phyloP scores from a whole-genome alignment of 1,140 invertebrate genomes.

The Musca domestica region DNA sequence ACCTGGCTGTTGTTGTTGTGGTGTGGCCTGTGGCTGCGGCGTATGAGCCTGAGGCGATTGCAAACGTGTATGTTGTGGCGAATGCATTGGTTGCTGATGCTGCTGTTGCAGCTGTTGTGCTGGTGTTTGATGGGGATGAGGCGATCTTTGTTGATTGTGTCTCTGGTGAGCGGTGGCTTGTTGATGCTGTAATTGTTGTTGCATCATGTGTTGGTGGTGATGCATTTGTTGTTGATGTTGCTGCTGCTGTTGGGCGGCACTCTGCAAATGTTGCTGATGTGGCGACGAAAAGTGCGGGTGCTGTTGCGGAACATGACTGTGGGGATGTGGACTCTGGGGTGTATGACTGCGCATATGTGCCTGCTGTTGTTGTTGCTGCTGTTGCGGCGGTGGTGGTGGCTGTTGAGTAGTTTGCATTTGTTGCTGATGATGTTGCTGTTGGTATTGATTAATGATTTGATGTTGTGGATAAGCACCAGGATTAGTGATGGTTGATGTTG shows the following conservation, averaged over 20 bases:
- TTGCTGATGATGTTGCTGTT: slow-evolving; percentile 43
- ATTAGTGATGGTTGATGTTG: slow-evolving; percentile 25
- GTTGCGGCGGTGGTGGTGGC: slow-evolving; percentile 34
- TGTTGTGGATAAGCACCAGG: slow-evolving; percentile 41
- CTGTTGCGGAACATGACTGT: slow-evolving; percentile 39
- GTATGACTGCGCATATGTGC: slow-evolving; percentile 48
- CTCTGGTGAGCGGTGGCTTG: slow-evolving; percentile 34
- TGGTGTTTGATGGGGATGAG: slow-evolving; percentile 35
- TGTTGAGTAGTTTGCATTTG: slow-evolving; percentile 38
- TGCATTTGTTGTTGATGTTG: slow-evolving; percentile 35
- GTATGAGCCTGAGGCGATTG: slow-evolving; percentile 44
- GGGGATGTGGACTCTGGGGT: slow-evolving; percentile 43
- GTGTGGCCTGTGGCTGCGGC: slow-evolving; percentile 31
- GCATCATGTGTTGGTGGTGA: slow-evolving; percentile 35
- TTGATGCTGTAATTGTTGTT: slow-evolving; percentile 43
- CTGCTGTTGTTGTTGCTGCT: slow-evolving; percentile 39
- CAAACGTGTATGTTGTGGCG: slow-evolving; percentile 38
- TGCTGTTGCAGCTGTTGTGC: slow-evolving; percentile 39
- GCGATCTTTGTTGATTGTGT: slow-evolving; percentile 34
- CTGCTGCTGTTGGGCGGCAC: slow-evolving; percentile 38
- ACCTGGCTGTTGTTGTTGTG: slow-evolving; percentile 27
- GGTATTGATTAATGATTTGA: slow-evolving; percentile 45
- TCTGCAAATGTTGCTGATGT: slow-evolving; percentile 40
- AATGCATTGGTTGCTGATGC: slow-evolving; percentile 41
- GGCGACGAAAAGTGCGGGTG: slow-evolving; percentile 44